These are phyloP conservation scores for Himalopsyche anomala DNA, from an alignment of 2,888 invertebrate species.

Conservation along the genomic window DNA sequence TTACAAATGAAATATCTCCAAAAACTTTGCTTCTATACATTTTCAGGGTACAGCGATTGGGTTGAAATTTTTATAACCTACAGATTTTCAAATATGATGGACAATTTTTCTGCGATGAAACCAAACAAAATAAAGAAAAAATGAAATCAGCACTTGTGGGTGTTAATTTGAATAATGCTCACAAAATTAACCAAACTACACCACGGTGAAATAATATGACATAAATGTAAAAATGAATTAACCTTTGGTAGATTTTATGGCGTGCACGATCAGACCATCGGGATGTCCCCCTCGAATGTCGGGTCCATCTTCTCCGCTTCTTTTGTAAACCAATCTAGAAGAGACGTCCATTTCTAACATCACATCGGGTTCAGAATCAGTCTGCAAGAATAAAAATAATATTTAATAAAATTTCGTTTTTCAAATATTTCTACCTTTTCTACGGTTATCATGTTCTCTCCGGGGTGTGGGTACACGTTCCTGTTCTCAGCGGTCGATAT, in stretches of 20 bases:
- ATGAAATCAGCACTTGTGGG: background rate
- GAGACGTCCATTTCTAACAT: slow-evolving; percentile 90
- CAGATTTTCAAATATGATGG: too few species aligned
- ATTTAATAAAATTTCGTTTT: background rate
- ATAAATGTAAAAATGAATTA: slow-evolving; percentile 66
- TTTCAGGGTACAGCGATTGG: too few species aligned
- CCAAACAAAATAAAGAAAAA: background rate
- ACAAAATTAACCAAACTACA: slow-evolving; percentile 32
- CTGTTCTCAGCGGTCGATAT: too few species aligned
- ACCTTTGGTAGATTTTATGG: slow-evolving; percentile 95
- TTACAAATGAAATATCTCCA: too few species aligned
- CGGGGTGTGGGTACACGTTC: too few species aligned
- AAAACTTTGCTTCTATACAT: too few species aligned
- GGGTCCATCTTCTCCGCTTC: slow-evolving; percentile 89
- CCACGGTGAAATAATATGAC: background rate
- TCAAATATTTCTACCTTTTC: background rate
- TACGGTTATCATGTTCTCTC: background rate
- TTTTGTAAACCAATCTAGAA: slow-evolving; percentile 87
- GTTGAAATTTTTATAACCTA: too few species aligned
- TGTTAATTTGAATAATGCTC: slow-evolving; percentile 37
- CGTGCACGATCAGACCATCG: slow-evolving; percentile 96
- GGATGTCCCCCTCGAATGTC: slow-evolving; percentile 95
- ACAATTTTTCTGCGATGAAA: too few species aligned
- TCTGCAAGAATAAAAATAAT: background rate
- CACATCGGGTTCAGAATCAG: slow-evolving; percentile 74